Conservation (phyloP, 2,888 invertebrate genomes). For the Eurois occulta region DNA sequence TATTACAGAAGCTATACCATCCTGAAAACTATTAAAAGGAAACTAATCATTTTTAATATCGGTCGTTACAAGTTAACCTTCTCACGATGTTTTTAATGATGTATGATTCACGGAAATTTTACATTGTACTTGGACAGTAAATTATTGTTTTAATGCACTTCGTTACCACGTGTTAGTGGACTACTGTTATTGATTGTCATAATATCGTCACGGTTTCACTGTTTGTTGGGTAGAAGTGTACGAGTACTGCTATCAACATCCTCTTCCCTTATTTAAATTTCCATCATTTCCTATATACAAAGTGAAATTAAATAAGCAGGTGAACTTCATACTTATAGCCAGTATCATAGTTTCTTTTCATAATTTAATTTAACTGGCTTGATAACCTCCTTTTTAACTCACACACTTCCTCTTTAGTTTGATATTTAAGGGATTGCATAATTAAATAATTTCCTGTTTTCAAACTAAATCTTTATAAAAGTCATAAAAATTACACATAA, state of each 20-base stretch:
- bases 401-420: neutral
- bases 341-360: neutral
- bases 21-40: conserved; percentile 4
- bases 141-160: conserved; percentile 15
- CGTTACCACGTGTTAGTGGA: conserved; percentile 39
- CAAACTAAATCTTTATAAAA: neutral
- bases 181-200: conserved; percentile 32
- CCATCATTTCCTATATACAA: neutral
- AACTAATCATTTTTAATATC: conserved; percentile 16
- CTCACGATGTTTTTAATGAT: conserved; percentile 47
- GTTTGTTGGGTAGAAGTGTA: neutral
- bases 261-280: neutral
- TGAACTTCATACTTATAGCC: neutral
- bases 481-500: neutral
- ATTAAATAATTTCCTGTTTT: neutral
- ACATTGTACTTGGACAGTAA: conserved; percentile 30
- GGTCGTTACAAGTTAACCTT: conserved; percentile 32
- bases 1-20: no score
- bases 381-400: neutral
- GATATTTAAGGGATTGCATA: neutral
- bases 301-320: neutral
- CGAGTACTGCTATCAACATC: neutral
- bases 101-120: conserved; percentile 48
- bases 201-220: neutral
- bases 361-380: neutral